Evolutionary conservation across 2,113 vertebrate species (phyloP), one percentile per base, ranked within the genome.

Genomic region (Caranx melampygus): DNA sequence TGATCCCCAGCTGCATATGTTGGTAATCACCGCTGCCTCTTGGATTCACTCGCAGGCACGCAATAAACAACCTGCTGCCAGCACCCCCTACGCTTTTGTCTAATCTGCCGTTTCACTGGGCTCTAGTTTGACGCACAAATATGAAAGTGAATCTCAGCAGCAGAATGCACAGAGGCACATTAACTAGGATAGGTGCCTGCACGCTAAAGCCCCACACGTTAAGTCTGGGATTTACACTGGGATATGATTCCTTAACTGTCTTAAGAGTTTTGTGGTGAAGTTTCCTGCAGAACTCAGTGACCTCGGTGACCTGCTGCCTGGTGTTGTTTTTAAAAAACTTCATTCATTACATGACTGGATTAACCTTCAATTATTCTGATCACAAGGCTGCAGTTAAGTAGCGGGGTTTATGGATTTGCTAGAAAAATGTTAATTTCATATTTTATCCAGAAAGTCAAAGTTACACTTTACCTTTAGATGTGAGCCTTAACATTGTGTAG

Each of bases 11-110:
- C 87, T 90, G 93, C 89, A 90, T 90, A 85, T 94, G 88, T 70
- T 87, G 91, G 89, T 93, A 95, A 94, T 94, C 91, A 87, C 90
- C 83, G 80, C 87, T 91, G 90, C 87, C 85, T 90, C 88, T 88
- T 93, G 91, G 91, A 94, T 94, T 94, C 93, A 85, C 90, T 89
- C 77, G 71, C 86, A 94, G 88, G 91, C 92, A 93, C 91, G 92
- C 85, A 94, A 87, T 69, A 91, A 91, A 92, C 88, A 91, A 85
- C 81, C 85, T 81, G 70, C 86, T 91, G 92, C 91, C 93, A 95
- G 87, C 81, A 88, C 80, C 85, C 89, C 86, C 89, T 79, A 89
- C 83, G 83, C 91, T 84, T 92, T 81, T 82, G 85, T 90, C 81
- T 93, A 92, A 92, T 93, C 91, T 91, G 76, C 84, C 68, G 59